Evolutionary conservation across 2,888 invertebrate species (phyloP).

Genomic region (Siphonodentalium dalli): DNA sequence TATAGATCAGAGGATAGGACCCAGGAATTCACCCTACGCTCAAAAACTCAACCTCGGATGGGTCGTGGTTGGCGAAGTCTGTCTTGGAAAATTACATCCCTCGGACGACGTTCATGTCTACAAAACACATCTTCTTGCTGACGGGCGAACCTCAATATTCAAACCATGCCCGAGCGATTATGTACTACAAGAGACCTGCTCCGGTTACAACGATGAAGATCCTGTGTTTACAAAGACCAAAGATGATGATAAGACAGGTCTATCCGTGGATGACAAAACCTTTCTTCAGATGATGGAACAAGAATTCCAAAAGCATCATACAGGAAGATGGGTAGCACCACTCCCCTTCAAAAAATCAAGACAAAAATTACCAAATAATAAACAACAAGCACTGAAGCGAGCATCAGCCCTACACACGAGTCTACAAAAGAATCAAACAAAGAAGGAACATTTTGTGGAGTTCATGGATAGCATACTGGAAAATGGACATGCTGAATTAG

Average conservation of each 20-base stretch:
- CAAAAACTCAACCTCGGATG: constrained; percentile 22
- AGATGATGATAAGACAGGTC: constrained; percentile 22
- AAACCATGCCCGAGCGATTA: constrained; percentile 9
- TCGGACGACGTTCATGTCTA: background rate
- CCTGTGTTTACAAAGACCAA: constrained; percentile 13
- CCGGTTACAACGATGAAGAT: background rate
- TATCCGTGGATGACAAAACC: constrained; percentile 25
- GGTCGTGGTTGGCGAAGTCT: constrained; percentile 19
- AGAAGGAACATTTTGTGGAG: constrained; percentile 23
- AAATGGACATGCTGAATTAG: constrained; percentile 28
- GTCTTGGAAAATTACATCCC: constrained; percentile 11
- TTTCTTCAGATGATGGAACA: constrained; percentile 23
- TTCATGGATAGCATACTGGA: constrained; percentile 30
- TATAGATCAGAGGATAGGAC: constrained; percentile 16
- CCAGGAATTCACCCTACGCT: constrained; percentile 16
- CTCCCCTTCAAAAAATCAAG: constrained; percentile 23
- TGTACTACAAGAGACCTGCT: background rate
- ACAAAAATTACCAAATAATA: constrained; percentile 24
- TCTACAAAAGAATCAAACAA: constrained; percentile 13
- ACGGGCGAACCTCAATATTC: constrained; percentile 4
- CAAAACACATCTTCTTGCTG: constrained; percentile 3
- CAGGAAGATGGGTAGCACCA: constrained; percentile 26
- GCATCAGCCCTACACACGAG: constrained; percentile 22
- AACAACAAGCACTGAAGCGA: constrained; percentile 13
- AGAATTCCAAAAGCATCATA: constrained; percentile 11